Conservation (phyloP, 2,113 vertebrate genomes). For the Nettapus auritus region DNA sequence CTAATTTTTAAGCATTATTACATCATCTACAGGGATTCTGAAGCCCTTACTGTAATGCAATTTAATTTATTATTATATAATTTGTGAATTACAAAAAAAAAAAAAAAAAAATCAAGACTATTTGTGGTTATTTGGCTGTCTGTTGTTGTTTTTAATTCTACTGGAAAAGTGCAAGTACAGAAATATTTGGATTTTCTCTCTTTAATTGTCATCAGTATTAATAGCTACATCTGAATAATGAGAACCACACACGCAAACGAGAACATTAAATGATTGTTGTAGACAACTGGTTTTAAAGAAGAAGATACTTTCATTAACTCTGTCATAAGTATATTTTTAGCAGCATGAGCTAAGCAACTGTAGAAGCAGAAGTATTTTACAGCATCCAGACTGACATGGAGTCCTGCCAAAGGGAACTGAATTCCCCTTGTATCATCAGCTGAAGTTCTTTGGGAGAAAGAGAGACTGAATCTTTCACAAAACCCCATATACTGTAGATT, state of each 20-base stretch:
- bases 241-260: slow-evolving; percentile 19
- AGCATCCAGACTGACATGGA: slow-evolving; percentile 75
- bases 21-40: slow-evolving; percentile 64
- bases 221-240: slow-evolving; percentile 39
- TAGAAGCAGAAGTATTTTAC: slow-evolving; percentile 73
- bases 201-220: slow-evolving; percentile 66
- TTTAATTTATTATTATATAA: background rate
- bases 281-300: slow-evolving; percentile 37
- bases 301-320: slow-evolving; percentile 39
- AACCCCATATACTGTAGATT: slow-evolving; percentile 75
- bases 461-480: slow-evolving; percentile 78
- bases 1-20: slow-evolving; percentile 71
- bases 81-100: background rate
- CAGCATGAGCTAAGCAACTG: slow-evolving; percentile 54
- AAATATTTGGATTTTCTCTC: slow-evolving; percentile 50
- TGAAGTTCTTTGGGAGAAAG: slow-evolving; percentile 71
- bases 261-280: slow-evolving; percentile 12
- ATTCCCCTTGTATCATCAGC: slow-evolving; percentile 77
- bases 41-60: slow-evolving; percentile 7
- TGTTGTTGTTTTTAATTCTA: background rate
- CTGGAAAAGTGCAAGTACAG: background rate
- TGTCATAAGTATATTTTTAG: slow-evolving; percentile 60
- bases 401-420: slow-evolving; percentile 78
- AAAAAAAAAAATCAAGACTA: background rate
- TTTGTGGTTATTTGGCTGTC: background rate